A percentile compares a stretch with the other conserved stretches of the same genome.
phyloP scores from a whole-genome alignment of 2,888 invertebrate species.

The Parnassius mnemosyne region DNA sequence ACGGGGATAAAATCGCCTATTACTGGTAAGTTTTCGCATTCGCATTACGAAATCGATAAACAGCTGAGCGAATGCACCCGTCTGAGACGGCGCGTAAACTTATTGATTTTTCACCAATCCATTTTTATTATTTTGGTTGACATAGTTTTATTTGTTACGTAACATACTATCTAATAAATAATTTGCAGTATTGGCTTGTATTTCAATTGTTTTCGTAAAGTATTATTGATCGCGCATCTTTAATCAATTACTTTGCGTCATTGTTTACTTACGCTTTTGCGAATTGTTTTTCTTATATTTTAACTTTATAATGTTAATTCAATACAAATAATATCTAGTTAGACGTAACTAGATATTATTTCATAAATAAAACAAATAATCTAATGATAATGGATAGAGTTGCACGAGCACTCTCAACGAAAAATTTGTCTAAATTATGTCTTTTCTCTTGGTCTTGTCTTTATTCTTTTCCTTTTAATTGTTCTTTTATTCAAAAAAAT shows the following conservation, averaged over 20 bases:
- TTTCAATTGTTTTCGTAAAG: neutral
- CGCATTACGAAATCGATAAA: slow-evolving; percentile 54
- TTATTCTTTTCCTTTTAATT: too few species aligned
- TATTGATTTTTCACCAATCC: slow-evolving; percentile 61
- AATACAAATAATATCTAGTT: too few species aligned
- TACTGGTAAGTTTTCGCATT: slow-evolving; percentile 88
- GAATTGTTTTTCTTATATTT: neutral
- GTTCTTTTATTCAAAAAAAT: too few species aligned
- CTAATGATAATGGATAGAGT: too few species aligned
- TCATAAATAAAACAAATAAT: too few species aligned
- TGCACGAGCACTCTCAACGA: too few species aligned
- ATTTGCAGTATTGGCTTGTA: neutral
- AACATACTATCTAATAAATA: neutral
- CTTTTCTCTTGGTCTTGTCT: too few species aligned
- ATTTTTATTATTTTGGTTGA: slow-evolving; percentile 17
- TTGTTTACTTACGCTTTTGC: neutral
- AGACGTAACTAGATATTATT: too few species aligned
- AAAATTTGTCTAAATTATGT: too few species aligned
- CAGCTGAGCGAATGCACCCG: slow-evolving; percentile 62
- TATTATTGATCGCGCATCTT: neutral
- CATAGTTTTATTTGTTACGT: slow-evolving; percentile 11
- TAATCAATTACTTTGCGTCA: neutral
- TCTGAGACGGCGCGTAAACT: slow-evolving; percentile 64
- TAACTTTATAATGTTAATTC: too few species aligned
- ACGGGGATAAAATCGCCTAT: slow-evolving; percentile 94